These are phyloP conservation scores for Cyclura pinguis DNA, from an alignment of 2,797 vertebrate species.

Conservation along the genomic window DNA sequence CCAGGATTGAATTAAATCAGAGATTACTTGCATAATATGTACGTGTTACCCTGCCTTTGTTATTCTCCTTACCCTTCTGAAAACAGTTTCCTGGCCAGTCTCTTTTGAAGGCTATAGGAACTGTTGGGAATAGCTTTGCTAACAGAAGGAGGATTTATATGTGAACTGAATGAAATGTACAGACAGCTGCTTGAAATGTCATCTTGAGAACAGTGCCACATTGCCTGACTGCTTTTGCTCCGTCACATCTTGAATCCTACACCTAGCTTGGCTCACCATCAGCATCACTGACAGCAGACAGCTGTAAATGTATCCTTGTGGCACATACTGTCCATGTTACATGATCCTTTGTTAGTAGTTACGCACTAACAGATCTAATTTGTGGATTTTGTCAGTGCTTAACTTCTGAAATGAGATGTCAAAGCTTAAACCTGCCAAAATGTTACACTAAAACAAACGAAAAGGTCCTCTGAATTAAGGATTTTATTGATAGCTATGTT, in stretches of 20 bases:
- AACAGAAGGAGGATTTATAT: not conserved
- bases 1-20: conserved; percentile 20
- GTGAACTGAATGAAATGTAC: not conserved
- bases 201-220: no score
- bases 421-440: not conserved
- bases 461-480: no score
- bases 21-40: conserved; percentile 6
- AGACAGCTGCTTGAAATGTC: not conserved
- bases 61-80: not conserved
- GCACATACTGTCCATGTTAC: not conserved
- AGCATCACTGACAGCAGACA: not conserved
- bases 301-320: not conserved
- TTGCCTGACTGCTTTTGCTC: not conserved
- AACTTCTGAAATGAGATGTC: not conserved
- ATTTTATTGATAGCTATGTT: no score
- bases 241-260: not conserved
- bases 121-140: not conserved
- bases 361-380: not conserved
- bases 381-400: not conserved
- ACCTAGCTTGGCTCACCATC: not conserved
- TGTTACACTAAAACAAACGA: no score
- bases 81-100: not conserved
- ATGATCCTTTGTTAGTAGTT: not conserved
- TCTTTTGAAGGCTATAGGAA: not conserved
- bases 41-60: not conserved